These are phyloP conservation scores for Leptopilina clavipes DNA, from an alignment of 1,140 invertebrate genomes.

Conservation along the genomic window DNA sequence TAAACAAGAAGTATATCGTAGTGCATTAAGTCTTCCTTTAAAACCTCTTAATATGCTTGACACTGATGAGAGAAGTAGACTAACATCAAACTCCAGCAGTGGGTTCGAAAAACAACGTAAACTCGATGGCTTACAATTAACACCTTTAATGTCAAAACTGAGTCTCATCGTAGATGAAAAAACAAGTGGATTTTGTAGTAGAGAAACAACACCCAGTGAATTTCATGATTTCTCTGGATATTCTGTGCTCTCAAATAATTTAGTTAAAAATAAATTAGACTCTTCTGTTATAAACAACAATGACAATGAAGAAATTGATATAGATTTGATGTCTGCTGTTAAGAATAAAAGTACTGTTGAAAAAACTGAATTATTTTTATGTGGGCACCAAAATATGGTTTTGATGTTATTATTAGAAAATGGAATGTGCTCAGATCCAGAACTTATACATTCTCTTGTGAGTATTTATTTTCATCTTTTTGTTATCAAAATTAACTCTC, in stretches of 20 bases:
- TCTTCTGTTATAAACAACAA: constrained; percentile 68
- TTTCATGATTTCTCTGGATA: constrained; percentile 75
- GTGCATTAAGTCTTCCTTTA: constrained; percentile 82
- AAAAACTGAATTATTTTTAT: constrained; percentile 82
- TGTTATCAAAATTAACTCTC: too few relatives aligned
- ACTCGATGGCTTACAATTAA: constrained; percentile 80
- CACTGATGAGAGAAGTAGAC: constrained; percentile 64
- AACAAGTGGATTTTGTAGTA: constrained; percentile 81
- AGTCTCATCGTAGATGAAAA: constrained; percentile 83
- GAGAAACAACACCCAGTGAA: constrained; percentile 81
- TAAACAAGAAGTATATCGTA: constrained; percentile 73
- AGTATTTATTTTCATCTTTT: constrained; percentile 61
- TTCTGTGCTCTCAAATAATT: constrained; percentile 39
- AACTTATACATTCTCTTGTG: constrained; percentile 82
- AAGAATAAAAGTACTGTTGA: constrained; percentile 67
- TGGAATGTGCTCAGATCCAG: constrained; percentile 77
- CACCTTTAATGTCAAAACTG: constrained; percentile 87
- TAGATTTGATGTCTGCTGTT: constrained; percentile 83
- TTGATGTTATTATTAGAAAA: constrained; percentile 82
- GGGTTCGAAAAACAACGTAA: constrained; percentile 36
- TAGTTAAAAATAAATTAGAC: constrained; percentile 63
- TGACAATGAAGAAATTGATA: constrained; percentile 73
- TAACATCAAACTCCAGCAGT: too few relatives aligned
- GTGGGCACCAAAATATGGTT: constrained; percentile 86
- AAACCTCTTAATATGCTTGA: constrained; percentile 79